Evolutionary conservation across 2,888 invertebrate species (phyloP).

Genomic region (Theodoxus fluviatilis): DNA sequence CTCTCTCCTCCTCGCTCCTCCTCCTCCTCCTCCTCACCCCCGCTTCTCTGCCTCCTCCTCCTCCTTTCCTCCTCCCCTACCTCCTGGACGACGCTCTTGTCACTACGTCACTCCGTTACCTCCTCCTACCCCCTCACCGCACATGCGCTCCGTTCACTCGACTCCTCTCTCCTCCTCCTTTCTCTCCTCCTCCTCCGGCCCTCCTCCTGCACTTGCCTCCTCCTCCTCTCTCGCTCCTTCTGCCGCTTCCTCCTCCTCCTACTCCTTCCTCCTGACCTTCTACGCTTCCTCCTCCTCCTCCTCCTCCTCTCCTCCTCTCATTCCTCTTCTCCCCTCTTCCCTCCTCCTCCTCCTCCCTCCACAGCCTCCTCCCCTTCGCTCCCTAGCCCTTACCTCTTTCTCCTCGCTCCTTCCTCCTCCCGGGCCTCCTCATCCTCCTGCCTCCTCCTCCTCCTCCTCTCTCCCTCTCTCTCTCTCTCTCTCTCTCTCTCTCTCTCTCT

Average conservation of each 20-base stretch:
- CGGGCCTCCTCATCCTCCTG: no score
- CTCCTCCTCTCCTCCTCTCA: background rate
- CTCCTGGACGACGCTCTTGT: background rate
- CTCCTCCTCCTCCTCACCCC: background rate
- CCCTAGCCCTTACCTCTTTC: no score
- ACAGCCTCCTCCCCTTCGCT: no score
- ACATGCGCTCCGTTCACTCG: background rate
- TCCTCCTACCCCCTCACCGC: background rate
- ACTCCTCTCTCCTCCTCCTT: background rate
- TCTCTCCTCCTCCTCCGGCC: background rate
- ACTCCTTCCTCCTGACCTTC: background rate
- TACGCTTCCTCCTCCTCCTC: background rate
- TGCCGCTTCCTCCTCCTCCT: background rate
- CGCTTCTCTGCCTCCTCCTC: slow-evolving; percentile 5
- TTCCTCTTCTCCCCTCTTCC: background rate
- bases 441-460: no score
- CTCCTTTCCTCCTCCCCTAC: background rate
- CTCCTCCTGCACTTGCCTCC: background rate
- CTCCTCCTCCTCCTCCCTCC: background rate
- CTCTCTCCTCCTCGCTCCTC: background rate
- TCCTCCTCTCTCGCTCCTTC: background rate
- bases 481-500: no score
- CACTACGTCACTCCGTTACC: background rate
- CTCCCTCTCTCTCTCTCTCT: no score
- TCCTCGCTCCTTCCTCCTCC: no score